Evolutionary conservation across 1,140 invertebrate species (phyloP).

Genomic region (Drosophila setifemur): DNA sequence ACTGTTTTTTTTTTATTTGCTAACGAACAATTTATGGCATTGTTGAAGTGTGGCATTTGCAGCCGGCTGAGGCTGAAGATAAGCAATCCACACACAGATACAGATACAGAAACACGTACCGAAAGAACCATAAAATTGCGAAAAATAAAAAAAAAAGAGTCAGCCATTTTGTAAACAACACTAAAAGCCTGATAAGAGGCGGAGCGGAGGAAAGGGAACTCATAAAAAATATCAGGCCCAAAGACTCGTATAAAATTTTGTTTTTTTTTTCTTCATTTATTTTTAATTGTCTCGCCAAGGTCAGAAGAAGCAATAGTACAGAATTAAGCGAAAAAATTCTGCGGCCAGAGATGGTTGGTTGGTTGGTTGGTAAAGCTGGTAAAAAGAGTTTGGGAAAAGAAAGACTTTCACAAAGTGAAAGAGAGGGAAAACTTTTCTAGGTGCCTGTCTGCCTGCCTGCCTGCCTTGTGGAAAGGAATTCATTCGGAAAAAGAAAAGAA

Average conservation of each 20-base stretch:
- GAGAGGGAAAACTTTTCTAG: constrained; percentile 38
- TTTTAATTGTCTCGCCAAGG: constrained; percentile 34
- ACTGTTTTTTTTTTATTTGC: constrained; percentile 46
- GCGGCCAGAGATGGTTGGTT: constrained; percentile 23
- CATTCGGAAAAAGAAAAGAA: constrained; percentile 20
- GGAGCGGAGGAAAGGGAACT: neutral
- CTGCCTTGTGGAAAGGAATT: constrained; percentile 63
- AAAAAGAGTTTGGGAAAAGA: constrained; percentile 10
- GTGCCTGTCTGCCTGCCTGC: too few relatives aligned
- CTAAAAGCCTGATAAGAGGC: constrained; percentile 50
- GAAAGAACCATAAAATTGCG: too few relatives aligned
- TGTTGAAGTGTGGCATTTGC: constrained; percentile 50
- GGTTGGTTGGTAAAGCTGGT: constrained; percentile 3
- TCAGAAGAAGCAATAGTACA: constrained; percentile 41
- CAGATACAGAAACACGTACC: too few relatives aligned
- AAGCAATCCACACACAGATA: constrained; percentile 33
- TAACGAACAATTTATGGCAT: constrained; percentile 65
- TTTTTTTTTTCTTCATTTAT: constrained; percentile 14
- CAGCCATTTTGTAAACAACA: constrained; percentile 76
- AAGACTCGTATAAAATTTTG: constrained; percentile 33
- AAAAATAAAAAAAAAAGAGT: constrained; percentile 29
- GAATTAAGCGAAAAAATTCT: constrained; percentile 47
- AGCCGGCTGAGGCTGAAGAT: constrained; percentile 34
- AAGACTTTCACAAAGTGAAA: constrained; percentile 61
- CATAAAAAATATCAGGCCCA: constrained; percentile 47